Evolutionary conservation across 2,113 vertebrate genomes (phyloP).

Genomic region (Notarius quadriscutis): DNA sequence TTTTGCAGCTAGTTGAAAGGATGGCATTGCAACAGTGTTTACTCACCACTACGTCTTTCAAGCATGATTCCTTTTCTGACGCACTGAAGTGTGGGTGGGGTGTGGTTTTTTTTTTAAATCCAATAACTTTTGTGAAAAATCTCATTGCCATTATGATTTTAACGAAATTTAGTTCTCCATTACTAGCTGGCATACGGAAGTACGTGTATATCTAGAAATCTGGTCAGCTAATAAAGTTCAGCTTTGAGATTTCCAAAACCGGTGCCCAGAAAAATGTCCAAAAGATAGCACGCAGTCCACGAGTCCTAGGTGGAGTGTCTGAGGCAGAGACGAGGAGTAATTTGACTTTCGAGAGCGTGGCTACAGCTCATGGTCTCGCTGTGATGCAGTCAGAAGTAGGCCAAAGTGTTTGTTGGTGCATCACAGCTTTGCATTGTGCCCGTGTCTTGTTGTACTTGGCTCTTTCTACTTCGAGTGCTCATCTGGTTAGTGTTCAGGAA

Average conservation of each 20-base stretch:
- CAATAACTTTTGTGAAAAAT: too few species aligned
- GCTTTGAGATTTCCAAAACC: not conserved
- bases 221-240: not conserved
- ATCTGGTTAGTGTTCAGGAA: constrained; percentile 37
- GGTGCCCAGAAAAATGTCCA: not conserved
- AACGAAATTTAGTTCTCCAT: not conserved
- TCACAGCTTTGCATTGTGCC: constrained; percentile 19
- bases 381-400: constrained; percentile 56
- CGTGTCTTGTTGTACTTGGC: constrained; percentile 52
- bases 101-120: too few species aligned
- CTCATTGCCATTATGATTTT: too few species aligned
- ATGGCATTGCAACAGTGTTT: too few species aligned
- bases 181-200: not conserved
- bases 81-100: too few species aligned
- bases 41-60: too few species aligned
- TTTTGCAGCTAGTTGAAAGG: too few species aligned
- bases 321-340: not conserved
- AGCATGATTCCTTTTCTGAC: too few species aligned
- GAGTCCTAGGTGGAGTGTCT: not conserved
- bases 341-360: not conserved
- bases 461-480: not conserved
- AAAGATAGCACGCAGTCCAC: not conserved
- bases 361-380: not conserved
- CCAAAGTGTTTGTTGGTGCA: constrained; percentile 62
- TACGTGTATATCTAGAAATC: not conserved